phyloP scores from a whole-genome alignment of 2,888 invertebrate genomes.

The Xestia rhomboidea region DNA sequence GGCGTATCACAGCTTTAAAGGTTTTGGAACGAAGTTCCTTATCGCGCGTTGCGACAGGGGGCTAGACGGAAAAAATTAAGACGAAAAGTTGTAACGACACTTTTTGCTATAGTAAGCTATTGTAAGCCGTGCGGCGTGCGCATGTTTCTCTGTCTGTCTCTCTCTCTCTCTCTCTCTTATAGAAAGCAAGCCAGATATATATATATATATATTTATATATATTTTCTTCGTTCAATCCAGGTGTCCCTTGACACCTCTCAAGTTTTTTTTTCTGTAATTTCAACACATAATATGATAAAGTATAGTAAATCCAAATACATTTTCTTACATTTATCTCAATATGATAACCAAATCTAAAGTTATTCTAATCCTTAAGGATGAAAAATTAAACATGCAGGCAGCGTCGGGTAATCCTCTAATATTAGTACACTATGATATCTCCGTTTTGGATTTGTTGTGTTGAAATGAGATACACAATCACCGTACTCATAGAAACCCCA shows the following conservation, averaged over 20 bases:
- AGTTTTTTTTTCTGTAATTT: background rate
- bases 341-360: background rate
- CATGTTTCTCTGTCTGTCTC: too few relatives aligned
- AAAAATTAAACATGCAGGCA: constrained; percentile 46
- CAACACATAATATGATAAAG: background rate
- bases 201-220: too few relatives aligned
- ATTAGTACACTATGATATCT: constrained; percentile 80
- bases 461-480: constrained; percentile 82
- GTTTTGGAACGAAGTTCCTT: too few relatives aligned
- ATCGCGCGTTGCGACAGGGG: too few relatives aligned
- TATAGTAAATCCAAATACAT: constrained; percentile 9
- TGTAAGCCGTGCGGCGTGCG: too few relatives aligned
- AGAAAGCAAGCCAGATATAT: too few relatives aligned
- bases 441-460: constrained; percentile 80
- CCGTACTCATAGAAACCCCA: constrained; percentile 41
- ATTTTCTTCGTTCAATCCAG: too few relatives aligned
- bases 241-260: too few relatives aligned
- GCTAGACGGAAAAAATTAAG: too few relatives aligned
- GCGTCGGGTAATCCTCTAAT: constrained; percentile 57
- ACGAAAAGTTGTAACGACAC: too few relatives aligned
- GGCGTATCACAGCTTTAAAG: background rate
- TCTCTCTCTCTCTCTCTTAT: too few relatives aligned
- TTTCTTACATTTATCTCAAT: background rate
- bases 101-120: too few relatives aligned
- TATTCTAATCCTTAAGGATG: background rate